Evolutionary conservation across 1,140 invertebrate species (phyloP).

Genomic region (Papilio aristodemus): DNA sequence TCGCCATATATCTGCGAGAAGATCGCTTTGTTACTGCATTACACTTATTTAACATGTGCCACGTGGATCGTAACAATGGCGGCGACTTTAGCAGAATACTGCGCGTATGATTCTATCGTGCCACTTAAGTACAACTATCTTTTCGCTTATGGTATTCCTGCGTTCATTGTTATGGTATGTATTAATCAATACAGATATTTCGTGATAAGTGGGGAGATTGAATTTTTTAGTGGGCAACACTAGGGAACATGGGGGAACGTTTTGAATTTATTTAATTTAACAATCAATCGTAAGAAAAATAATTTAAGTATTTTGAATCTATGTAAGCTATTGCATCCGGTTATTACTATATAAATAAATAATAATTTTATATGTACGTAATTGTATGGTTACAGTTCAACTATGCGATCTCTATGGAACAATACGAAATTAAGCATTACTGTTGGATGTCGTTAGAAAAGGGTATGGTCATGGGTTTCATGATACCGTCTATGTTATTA

Average conservation of each 20-base stretch:
- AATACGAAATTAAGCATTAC: slow-evolving; percentile 85
- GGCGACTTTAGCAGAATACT: slow-evolving; percentile 67
- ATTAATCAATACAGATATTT: background rate
- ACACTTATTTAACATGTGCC: slow-evolving; percentile 84
- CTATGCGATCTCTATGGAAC: slow-evolving; percentile 82
- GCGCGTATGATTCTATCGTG: slow-evolving; percentile 57
- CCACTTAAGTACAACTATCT: slow-evolving; percentile 78
- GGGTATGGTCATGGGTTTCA: slow-evolving; percentile 87
- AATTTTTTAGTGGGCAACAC: too few species aligned
- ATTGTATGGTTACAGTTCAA: slow-evolving; percentile 84
- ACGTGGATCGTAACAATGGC: slow-evolving; percentile 83
- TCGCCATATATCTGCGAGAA: slow-evolving; percentile 82
- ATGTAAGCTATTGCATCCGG: background rate
- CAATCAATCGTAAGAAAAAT: background rate
- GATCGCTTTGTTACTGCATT: slow-evolving; percentile 84
- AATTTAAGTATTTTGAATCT: too few species aligned
- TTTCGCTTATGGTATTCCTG: slow-evolving; percentile 81
- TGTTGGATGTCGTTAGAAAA: slow-evolving; percentile 88
- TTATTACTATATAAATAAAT: slow-evolving; percentile 1
- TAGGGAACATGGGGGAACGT: too few species aligned
- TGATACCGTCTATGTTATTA: slow-evolving; percentile 84
- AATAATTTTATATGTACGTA: too few species aligned
- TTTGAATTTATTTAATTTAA: too few species aligned
- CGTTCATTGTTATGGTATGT: slow-evolving; percentile 81
- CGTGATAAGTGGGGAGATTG: too few species aligned